phyloP scores from a whole-genome alignment of 2,797 vertebrate species.

The Enteromius viviparus region DNA sequence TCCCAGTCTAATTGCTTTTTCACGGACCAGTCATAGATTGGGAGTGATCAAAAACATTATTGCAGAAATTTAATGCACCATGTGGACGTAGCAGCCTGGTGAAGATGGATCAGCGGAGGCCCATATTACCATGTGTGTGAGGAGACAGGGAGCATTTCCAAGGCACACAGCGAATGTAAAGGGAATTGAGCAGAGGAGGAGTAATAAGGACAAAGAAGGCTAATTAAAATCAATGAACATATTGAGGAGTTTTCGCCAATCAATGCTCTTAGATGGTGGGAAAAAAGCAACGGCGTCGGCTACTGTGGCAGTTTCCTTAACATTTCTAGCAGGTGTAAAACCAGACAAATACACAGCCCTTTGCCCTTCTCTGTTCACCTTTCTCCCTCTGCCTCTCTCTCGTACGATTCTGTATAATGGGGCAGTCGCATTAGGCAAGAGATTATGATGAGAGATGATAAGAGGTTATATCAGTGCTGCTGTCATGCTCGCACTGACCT shows the following conservation, averaged over 20 bases:
- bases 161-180: constrained; percentile 52
- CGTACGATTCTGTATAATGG: constrained; percentile 17
- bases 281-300: neutral
- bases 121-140: constrained; percentile 42
- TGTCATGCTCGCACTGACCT: constrained; percentile 48
- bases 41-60: constrained; percentile 60
- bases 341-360: neutral
- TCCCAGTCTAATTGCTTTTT: constrained; percentile 57
- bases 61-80: constrained; percentile 47
- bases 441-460: constrained; percentile 53
- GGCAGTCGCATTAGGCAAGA: constrained; percentile 42
- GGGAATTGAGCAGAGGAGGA: constrained; percentile 41
- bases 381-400: neutral
- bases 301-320: constrained; percentile 19
- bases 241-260: constrained; percentile 46
- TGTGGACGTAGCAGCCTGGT: constrained; percentile 49
- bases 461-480: constrained; percentile 55
- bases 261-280: constrained; percentile 31
- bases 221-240: constrained; percentile 63
- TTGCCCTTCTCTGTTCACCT: constrained; percentile 25
- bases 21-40: constrained; percentile 46
- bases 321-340: constrained; percentile 33
- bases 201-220: constrained; percentile 58
- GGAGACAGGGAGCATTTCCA: constrained; percentile 49
- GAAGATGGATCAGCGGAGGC: constrained; percentile 58